Conservation (phyloP, 2,797 vertebrate species). For the Ceryle rudis region DNA sequence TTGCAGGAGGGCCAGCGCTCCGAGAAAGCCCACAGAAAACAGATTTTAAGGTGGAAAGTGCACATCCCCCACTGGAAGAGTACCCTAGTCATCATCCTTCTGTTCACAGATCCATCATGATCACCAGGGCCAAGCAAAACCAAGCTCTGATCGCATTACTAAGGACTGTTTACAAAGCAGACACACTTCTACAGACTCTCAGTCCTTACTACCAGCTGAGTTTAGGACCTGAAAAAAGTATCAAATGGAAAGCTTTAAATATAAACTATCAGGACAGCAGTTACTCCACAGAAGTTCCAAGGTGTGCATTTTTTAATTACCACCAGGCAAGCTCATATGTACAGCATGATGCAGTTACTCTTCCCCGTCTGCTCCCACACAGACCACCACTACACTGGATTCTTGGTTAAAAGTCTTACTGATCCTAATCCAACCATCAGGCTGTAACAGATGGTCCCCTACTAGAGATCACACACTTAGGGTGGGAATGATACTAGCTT, state of each 20-base stretch:
- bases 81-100: neutral
- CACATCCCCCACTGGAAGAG: neutral
- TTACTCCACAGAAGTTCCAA: neutral
- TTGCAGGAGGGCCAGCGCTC: neutral
- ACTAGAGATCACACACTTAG: neutral
- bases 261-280: neutral
- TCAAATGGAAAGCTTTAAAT: accelerated
- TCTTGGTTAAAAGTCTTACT: neutral
- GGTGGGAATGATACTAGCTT: neutral
- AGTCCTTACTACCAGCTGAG: neutral
- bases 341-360: neutral
- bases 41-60: neutral
- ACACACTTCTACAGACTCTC: neutral
- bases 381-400: neutral
- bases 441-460: neutral
- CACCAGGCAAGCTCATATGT: neutral
- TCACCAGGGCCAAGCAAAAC: neutral
- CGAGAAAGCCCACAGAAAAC: neutral
- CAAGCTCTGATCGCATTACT: neutral
- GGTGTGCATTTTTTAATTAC: neutral
- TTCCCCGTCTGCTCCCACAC: neutral
- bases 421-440: neutral
- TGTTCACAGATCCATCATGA: neutral
- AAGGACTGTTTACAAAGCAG: neutral
- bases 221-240: neutral